A percentile compares a stretch with the other conserved stretches of the same genome.
Evolutionary conservation across 2,113 vertebrate species (phyloP).

Genomic region (Bubo scandiacus): DNA sequence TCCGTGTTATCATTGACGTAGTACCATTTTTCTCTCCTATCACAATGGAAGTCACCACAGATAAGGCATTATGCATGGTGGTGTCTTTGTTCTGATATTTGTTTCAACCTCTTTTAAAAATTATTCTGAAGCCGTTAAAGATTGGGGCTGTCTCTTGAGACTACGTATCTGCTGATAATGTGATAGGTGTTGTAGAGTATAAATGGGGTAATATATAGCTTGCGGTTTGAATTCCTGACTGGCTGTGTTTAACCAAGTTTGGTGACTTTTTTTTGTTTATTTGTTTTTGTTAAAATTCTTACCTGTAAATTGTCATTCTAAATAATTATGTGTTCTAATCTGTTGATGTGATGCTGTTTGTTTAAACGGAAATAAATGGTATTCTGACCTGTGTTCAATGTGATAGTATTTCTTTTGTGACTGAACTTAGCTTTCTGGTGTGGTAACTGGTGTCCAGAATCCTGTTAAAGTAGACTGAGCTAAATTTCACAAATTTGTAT

Average conservation of each 20-base stretch:
- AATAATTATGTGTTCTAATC: background rate
- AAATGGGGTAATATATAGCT: background rate
- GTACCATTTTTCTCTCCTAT: background rate
- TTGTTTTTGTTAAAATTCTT: background rate
- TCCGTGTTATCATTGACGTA: background rate
- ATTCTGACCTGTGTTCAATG: background rate
- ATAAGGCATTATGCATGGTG: rapidly evolving
- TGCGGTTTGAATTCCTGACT: background rate
- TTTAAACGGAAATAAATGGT: background rate
- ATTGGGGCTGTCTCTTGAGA: background rate
- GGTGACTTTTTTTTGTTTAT: background rate
- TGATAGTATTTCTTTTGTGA: background rate
- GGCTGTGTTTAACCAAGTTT: background rate
- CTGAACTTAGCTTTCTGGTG: background rate
- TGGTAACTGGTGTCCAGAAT: background rate
- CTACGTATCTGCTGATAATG: background rate
- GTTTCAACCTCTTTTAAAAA: background rate
- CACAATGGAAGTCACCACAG: background rate
- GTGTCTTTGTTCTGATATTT: background rate
- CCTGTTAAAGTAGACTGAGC: background rate
- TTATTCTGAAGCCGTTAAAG: background rate
- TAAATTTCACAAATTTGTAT: background rate
- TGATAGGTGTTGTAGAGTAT: background rate
- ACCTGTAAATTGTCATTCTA: background rate
- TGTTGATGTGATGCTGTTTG: background rate